phyloP scores from a whole-genome alignment of 2,888 invertebrate genomes.

The Epinotia bilunana region DNA sequence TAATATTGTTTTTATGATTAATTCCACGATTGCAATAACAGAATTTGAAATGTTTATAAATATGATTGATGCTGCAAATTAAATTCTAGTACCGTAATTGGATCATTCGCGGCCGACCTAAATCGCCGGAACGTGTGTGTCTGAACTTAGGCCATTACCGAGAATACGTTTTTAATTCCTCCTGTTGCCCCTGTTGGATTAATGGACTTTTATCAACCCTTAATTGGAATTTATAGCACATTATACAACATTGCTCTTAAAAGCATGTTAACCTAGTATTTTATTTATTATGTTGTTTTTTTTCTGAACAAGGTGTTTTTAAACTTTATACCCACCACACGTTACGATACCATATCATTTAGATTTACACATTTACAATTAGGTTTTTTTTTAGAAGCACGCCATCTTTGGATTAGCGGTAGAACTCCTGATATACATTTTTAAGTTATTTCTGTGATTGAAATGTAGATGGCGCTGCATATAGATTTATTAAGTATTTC shows the following conservation, averaged over 20 bases:
- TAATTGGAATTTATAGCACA: conserved; percentile 37
- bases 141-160: conserved; percentile 37
- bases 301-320: background rate
- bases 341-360: no score
- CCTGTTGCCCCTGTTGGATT: conserved; percentile 31
- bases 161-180: conserved; percentile 44
- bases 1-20: background rate
- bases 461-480: no score
- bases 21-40: background rate
- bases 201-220: conserved; percentile 41
- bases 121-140: conserved; percentile 33
- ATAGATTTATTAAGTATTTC: no score
- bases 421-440: no score
- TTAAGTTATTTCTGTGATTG: no score
- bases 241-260: conserved; percentile 6
- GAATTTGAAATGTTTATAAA: conserved; percentile 8
- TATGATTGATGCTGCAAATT: conserved; percentile 31
- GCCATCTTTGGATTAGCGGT: no score
- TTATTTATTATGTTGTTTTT: no score
- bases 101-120: conserved; percentile 34
- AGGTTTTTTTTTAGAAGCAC: no score
- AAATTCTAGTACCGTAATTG: conserved; percentile 37
- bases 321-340: background rate
- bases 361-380: no score
- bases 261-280: conserved; percentile 19